Evolutionary conservation across 2,888 invertebrate species (phyloP).

Genomic region (Candidula unifasciata): DNA sequence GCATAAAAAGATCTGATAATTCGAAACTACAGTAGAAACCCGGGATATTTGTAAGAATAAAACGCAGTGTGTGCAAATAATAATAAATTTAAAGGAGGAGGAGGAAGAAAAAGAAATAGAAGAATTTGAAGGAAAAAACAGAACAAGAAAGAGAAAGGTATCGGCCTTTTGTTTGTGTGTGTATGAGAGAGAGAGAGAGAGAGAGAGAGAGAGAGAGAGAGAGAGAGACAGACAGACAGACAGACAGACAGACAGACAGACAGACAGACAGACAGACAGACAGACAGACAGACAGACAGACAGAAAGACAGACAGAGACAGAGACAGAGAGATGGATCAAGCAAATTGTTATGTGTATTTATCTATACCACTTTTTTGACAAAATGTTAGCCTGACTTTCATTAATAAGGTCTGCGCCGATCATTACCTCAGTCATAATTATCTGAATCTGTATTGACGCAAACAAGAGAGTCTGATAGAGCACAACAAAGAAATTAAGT

Average conservation of each 20-base stretch:
- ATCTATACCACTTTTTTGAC: too few relatives aligned
- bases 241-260: background rate
- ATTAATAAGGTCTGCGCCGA: too few relatives aligned
- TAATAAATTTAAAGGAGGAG: too few relatives aligned
- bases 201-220: slow-evolving; percentile 30
- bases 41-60: too few relatives aligned
- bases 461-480: too few relatives aligned
- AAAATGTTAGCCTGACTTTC: too few relatives aligned
- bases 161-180: background rate
- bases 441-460: too few relatives aligned
- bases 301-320: slow-evolving; percentile 8
- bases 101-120: background rate
- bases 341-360: too few relatives aligned
- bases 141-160: background rate
- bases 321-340: slow-evolving; percentile 23
- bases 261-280: slow-evolving; percentile 9
- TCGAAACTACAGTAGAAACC: too few relatives aligned
- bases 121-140: background rate
- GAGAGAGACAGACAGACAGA: background rate
- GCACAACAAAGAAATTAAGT: slow-evolving; percentile 12
- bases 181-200: background rate
- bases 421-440: too few relatives aligned
- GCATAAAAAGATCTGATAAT: too few relatives aligned
- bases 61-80: too few relatives aligned
- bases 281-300: slow-evolving; percentile 20